Conservation (phyloP, 2,888 invertebrate species). For the Orthonychiurus folsomi region DNA sequence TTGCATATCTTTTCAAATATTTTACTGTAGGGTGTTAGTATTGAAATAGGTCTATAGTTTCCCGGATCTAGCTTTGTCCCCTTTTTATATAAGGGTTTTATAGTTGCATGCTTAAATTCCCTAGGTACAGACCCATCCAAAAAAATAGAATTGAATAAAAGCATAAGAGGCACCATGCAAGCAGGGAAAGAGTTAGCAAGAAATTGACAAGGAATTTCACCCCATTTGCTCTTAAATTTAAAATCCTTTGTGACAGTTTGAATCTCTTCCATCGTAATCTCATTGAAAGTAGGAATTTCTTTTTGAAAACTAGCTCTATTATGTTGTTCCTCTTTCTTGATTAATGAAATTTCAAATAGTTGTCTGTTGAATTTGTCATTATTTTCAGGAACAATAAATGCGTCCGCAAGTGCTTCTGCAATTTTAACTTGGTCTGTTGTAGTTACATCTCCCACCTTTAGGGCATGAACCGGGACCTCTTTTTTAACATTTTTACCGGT, state of each 20-base stretch:
- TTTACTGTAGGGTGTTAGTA: constrained; percentile 7
- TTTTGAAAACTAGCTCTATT: not conserved
- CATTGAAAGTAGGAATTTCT: not conserved
- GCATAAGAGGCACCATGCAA: not conserved
- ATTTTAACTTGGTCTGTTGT: not conserved
- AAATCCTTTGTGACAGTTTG: not conserved
- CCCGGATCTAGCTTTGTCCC: not conserved
- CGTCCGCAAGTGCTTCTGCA: not conserved
- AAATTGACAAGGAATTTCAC: not conserved
- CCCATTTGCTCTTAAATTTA: not conserved
- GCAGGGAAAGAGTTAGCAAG: not conserved
- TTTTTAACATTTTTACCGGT: not conserved
- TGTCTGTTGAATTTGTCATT: not conserved
- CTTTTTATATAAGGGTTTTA: constrained; percentile 1
- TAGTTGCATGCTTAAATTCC: not conserved
- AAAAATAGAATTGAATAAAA: not conserved
- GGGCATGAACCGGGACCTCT: not conserved
- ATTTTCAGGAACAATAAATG: not conserved
- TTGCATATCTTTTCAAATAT: constrained; percentile 18
- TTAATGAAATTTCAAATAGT: not conserved
- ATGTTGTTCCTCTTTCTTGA: too few relatives aligned
- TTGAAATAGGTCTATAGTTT: constrained; percentile 5
- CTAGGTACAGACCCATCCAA: not conserved
- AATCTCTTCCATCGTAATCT: not conserved
- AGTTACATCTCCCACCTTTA: not conserved